Conservation (phyloP, 2,113 vertebrate genomes). For the Chaenocephalus aceratus region DNA sequence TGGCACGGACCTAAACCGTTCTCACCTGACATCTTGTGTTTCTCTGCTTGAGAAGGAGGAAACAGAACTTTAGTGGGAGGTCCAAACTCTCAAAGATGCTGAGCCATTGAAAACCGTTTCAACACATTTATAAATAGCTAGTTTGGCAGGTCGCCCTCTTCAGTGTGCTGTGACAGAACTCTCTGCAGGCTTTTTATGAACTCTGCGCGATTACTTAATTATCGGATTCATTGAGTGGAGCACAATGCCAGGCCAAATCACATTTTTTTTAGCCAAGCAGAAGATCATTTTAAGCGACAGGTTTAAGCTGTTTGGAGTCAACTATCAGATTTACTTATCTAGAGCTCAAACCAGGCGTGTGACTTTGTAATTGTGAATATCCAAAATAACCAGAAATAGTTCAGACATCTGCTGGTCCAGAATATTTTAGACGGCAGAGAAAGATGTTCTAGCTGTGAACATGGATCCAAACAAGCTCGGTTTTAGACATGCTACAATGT, state of each 20-base stretch:
- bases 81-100: slow-evolving; percentile 35
- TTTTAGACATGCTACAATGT: neutral
- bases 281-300: slow-evolving; percentile 33
- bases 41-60: slow-evolving; percentile 35
- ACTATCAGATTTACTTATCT: neutral
- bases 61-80: slow-evolving; percentile 12
- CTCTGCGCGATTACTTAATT: slow-evolving; percentile 70
- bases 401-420: neutral
- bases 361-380: too few species aligned
- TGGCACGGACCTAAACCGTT: slow-evolving; percentile 22
- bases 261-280: slow-evolving; percentile 14
- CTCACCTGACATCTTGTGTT: slow-evolving; percentile 40
- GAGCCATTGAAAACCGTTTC: slow-evolving; percentile 34
- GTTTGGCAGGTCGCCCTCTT: slow-evolving; percentile 60
- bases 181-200: slow-evolving; percentile 64
- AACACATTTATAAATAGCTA: slow-evolving; percentile 51
- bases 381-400: neutral
- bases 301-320: slow-evolving; percentile 22
- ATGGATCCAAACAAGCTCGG: neutral
- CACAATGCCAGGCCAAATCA: slow-evolving; percentile 32
- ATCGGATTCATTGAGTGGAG: slow-evolving; percentile 47
- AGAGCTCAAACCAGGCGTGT: neutral
- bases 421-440: neutral
- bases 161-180: slow-evolving; percentile 41
- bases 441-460: neutral